These are phyloP conservation scores for Boloria selene DNA, from an alignment of 2,888 invertebrate genomes.

Conservation along the genomic window DNA sequence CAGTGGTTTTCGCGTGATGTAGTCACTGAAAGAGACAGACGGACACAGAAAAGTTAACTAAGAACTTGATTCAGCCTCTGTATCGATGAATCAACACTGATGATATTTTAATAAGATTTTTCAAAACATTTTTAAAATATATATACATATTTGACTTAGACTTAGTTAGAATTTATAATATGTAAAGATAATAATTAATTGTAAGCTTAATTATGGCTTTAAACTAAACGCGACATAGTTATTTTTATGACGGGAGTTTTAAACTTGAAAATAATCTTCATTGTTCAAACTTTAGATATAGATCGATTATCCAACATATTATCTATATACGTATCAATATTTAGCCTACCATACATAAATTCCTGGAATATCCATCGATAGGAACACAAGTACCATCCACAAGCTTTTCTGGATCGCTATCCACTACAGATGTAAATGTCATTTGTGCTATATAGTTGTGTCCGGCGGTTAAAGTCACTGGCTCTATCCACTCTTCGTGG, in stretches of 20 bases:
- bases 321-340: neutral
- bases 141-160: too few relatives aligned
- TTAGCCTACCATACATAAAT: slow-evolving; percentile 40
- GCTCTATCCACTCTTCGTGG: slow-evolving; percentile 52
- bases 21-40: too few relatives aligned
- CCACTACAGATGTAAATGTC: slow-evolving; percentile 51
- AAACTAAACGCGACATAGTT: neutral
- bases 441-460: slow-evolving; percentile 53
- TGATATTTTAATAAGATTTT: too few relatives aligned
- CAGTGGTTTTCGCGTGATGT: too few relatives aligned
- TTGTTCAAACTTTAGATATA: too few relatives aligned
- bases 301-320: too few relatives aligned
- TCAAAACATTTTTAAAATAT: too few relatives aligned
- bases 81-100: too few relatives aligned
- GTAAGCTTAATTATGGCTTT: neutral
- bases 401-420: slow-evolving; percentile 49
- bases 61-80: too few relatives aligned
- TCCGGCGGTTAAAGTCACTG: slow-evolving; percentile 50
- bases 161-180: too few relatives aligned
- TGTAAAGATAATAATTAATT: neutral
- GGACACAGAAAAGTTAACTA: too few relatives aligned
- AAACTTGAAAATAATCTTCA: too few relatives aligned
- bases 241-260: neutral
- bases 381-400: slow-evolving; percentile 42
- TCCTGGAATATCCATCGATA: slow-evolving; percentile 38